Evolutionary conservation across 2,888 invertebrate genomes (phyloP).

Genomic region (Heliconius sara): DNA sequence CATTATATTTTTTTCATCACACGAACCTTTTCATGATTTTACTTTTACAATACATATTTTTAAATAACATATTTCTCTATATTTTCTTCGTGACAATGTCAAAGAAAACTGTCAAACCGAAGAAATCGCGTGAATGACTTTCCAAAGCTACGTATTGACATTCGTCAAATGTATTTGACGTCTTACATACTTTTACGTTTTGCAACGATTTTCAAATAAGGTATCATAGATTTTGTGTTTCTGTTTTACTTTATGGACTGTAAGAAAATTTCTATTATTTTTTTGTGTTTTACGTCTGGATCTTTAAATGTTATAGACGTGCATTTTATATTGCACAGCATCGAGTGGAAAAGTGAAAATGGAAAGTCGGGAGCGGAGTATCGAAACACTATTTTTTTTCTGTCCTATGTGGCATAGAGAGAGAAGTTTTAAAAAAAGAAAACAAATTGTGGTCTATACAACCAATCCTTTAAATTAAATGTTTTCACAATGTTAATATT

Average conservation of each 20-base stretch:
- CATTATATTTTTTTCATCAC: neutral
- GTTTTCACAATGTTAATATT: too few relatives aligned
- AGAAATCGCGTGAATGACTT: constrained; percentile 7
- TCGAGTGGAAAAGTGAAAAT: too few relatives aligned
- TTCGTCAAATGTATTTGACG: constrained; percentile 19
- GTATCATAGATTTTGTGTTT: neutral
- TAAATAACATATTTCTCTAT: constrained; percentile 7
- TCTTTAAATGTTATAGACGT: too few relatives aligned
- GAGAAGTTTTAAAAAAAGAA: too few relatives aligned
- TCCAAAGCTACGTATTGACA: constrained; percentile 12
- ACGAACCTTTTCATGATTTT: neutral
- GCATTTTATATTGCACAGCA: too few relatives aligned
- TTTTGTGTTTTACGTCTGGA: neutral
- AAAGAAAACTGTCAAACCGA: constrained; percentile 7
- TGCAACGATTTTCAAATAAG: neutral
- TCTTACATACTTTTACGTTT: neutral
- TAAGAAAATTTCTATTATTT: neutral
- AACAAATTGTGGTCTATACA: too few relatives aligned
- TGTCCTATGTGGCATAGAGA: too few relatives aligned
- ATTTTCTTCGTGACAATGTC: constrained; percentile 16
- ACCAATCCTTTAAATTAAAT: neutral
- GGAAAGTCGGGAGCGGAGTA: too few relatives aligned
- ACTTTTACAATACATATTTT: constrained; percentile 6
- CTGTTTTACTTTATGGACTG: neutral
- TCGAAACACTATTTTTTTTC: too few relatives aligned